Evolutionary conservation across 1,140 invertebrate species (phyloP), one percentile per base, ranked within the genome.

Genomic region (Cotesia chilonis): DNA sequence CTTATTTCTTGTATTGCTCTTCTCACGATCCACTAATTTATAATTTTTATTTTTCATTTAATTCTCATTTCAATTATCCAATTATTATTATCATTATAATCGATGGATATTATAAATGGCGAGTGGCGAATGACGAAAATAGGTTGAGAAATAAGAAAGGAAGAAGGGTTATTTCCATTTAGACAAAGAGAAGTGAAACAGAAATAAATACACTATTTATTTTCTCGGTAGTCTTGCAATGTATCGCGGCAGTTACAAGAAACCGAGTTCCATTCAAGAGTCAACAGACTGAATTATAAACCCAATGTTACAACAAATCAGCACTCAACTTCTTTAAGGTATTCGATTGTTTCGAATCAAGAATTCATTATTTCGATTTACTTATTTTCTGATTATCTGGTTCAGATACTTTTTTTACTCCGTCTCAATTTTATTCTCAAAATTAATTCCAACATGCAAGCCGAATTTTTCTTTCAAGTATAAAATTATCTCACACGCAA

Each of bases 211-310:
- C 20, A 36, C 59, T 10, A 20, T 20, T 60, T 10, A 10, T 35
- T 60, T 10, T 60, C n/a, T 60, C 41, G 41, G 41, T 47, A 47
- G 41, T 20, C 59, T 20, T 10, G 14, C 59, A 35, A 60, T 6
- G 59, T 10, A 35, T 36, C 17, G 59, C 20, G 20, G 59, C 59
- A 60, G 59, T 35, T 60, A 60, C 59, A 60, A 60, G 59, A 60
- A 36, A 20, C 28, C 28, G 20, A 10, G 59, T 36, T 60, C 59
- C 59, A 60, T 60, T 60, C 59, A 60, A 60, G 59, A 60, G 59
- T 60, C 59, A 60, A 60, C 59, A 35, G 20, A 36, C 28, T 36
- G 28, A 60, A 35, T 60, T 60, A 60, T 60, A 60, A 14, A 60
- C 59, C 59, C 59, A 60, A 60, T 60, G 17, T 14, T 20, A 17